Conservation (phyloP, 2,888 invertebrate species). For the Seladonia tumulorum region DNA sequence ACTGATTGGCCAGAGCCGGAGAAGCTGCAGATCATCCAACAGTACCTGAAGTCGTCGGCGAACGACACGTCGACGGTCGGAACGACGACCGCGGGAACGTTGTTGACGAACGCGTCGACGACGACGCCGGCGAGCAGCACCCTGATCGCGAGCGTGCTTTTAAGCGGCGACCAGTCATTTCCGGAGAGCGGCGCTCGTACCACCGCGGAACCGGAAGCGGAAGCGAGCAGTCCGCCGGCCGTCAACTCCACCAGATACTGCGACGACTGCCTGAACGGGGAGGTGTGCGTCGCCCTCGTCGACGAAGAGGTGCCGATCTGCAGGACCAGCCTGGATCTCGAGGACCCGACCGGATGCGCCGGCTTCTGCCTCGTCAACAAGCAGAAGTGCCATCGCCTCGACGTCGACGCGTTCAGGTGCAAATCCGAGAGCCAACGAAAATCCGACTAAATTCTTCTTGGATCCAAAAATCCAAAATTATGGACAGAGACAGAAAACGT, state of each 20-base stretch:
- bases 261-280: conserved; percentile 80
- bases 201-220: conserved; percentile 61
- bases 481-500: too few relatives aligned
- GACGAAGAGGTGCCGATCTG: conserved; percentile 87
- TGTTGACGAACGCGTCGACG: neutral
- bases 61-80: conserved; percentile 44
- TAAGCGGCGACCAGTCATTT: conserved; percentile 47
- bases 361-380: conserved; percentile 82
- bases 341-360: conserved; percentile 87
- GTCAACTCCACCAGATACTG: conserved; percentile 78
- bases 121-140: conserved; percentile 36
- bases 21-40: conserved; percentile 82
- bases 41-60: conserved; percentile 80
- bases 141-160: conserved; percentile 35
- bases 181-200: conserved; percentile 27
- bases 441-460: neutral
- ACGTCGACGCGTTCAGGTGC: conserved; percentile 82
- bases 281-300: conserved; percentile 88
- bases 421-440: neutral
- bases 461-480: too few relatives aligned
- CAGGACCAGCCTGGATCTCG: conserved; percentile 85
- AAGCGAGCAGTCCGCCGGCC: conserved; percentile 44
- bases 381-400: conserved; percentile 84
- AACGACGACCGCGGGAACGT: conserved; percentile 6
- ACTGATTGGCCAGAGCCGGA: conserved; percentile 76